Conservation (phyloP, 1,140 invertebrate species). For the Drosophila pachea region DNA sequence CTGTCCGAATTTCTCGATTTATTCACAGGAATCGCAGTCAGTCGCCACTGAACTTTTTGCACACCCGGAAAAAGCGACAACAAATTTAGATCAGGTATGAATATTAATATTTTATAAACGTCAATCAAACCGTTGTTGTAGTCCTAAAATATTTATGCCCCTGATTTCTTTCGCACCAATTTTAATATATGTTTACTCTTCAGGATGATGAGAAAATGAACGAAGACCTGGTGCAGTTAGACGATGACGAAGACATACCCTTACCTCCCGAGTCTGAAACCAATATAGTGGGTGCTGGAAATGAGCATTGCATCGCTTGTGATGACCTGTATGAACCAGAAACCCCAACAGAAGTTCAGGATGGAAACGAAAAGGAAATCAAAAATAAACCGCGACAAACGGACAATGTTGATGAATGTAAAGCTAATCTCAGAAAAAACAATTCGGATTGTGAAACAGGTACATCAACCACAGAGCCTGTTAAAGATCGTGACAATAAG, state of each 20-base stretch:
- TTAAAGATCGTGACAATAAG: slow-evolving; percentile 29
- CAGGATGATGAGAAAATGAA: slow-evolving; percentile 77
- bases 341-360: slow-evolving; percentile 67
- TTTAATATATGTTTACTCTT: slow-evolving; percentile 48
- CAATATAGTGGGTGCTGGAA: slow-evolving; percentile 11
- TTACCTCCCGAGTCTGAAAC: slow-evolving; percentile 58
- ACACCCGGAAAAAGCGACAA: slow-evolving; percentile 24
- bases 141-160: not conserved
- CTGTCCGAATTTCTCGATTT: slow-evolving; percentile 91
- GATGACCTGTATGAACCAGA: slow-evolving; percentile 73
- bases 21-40: slow-evolving; percentile 88
- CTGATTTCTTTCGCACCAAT: slow-evolving; percentile 62
- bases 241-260: slow-evolving; percentile 78
- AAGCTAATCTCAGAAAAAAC: slow-evolving; percentile 1
- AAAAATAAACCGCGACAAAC: not conserved
- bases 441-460: slow-evolving; percentile 14
- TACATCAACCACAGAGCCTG: slow-evolving; percentile 4
- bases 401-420: not conserved
- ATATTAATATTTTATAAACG: not conserved
- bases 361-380: slow-evolving; percentile 34
- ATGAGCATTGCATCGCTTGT: slow-evolving; percentile 17
- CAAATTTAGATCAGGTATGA: slow-evolving; percentile 64
- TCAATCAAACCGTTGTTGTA: not conserved
- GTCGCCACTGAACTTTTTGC: slow-evolving; percentile 81
- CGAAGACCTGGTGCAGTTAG: slow-evolving; percentile 79